Evolutionary conservation across 1,140 invertebrate genomes (phyloP).

Genomic region (Leptinotarsa defecta): DNA sequence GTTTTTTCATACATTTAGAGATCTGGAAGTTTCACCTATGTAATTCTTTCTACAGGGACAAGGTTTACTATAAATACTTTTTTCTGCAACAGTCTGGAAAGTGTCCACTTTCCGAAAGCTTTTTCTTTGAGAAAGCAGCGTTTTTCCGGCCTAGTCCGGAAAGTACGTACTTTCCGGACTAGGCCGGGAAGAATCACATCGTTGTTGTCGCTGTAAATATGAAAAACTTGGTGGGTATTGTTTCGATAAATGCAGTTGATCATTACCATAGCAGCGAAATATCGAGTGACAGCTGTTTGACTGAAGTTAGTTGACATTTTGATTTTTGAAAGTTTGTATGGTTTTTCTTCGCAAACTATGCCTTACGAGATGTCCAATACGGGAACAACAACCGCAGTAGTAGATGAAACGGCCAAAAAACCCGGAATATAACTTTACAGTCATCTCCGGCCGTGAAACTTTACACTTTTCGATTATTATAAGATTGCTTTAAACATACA

Average conservation of each 20-base stretch:
- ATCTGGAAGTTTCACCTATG: no score
- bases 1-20: no score
- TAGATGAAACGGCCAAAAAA: no score
- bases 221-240: background rate
- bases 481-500: no score
- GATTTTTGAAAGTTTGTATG: no score
- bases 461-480: no score
- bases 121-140: constrained; percentile 11
- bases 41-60: no score
- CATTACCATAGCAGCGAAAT: background rate
- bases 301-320: background rate
- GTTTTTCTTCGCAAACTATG: background rate
- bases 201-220: background rate
- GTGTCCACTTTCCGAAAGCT: background rate
- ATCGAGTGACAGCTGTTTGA: background rate
- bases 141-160: background rate
- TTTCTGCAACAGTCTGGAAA: constrained; percentile 5
- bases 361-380: background rate
- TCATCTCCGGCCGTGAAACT: no score
- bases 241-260: background rate
- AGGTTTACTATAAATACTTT: no score
- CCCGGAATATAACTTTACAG: no score
- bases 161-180: background rate
- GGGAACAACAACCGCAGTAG: background rate
- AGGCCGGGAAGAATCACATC: background rate